Evolutionary conservation across 2,797 vertebrate genomes (phyloP).

Genomic region (Danio albolineatus): DNA sequence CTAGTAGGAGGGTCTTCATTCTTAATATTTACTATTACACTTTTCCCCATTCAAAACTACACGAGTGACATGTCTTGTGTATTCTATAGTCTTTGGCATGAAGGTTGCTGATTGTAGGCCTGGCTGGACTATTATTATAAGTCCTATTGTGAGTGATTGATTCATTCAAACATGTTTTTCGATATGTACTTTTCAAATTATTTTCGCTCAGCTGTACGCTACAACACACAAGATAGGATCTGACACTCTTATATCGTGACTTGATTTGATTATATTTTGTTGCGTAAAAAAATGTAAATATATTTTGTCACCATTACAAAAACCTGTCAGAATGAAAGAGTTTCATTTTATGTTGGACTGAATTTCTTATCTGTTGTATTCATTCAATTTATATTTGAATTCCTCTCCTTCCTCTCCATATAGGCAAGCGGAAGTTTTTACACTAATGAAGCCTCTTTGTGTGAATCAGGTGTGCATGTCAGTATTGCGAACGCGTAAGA

Average conservation of each 20-base stretch:
- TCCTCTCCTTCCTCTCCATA: constrained; percentile 10
- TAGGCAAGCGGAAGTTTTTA: constrained; percentile 10
- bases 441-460: constrained; percentile 9
- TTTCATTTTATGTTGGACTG: neutral
- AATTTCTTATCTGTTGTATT: neutral
- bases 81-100: too few relatives aligned
- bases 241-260: neutral
- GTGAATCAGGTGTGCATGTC: neutral
- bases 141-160: too few relatives aligned
- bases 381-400: constrained; percentile 2
- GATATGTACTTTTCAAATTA: too few relatives aligned
- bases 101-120: too few relatives aligned
- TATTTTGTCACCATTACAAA: too few relatives aligned
- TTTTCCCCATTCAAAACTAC: too few relatives aligned
- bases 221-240: neutral
- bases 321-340: neutral
- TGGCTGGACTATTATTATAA: too few relatives aligned
- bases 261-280: neutral
- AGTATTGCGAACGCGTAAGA: neutral
- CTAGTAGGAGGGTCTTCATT: too few relatives aligned
- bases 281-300: too few relatives aligned
- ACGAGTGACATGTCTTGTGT: too few relatives aligned
- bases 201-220: neutral
- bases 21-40: too few relatives aligned
- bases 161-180: neutral